These are phyloP conservation scores for Helicoverpa zea DNA, from an alignment of 1,140 invertebrate genomes.

Conservation along the genomic window DNA sequence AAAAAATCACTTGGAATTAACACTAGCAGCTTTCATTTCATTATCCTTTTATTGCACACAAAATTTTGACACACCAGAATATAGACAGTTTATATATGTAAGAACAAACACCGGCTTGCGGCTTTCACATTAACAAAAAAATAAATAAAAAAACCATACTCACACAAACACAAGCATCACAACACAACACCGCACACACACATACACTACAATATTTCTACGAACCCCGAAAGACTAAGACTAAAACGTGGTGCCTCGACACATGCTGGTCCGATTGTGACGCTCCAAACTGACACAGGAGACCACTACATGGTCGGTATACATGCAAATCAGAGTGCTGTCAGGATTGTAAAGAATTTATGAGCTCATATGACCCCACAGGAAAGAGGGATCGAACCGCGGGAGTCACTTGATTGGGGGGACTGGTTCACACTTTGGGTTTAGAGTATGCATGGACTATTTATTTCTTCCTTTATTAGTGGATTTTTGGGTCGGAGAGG, in stretches of 20 bases:
- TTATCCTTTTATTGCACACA: neutral
- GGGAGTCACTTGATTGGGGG: conserved; percentile 13
- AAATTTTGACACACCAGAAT: neutral
- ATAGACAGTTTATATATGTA: neutral
- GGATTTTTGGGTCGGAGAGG: neutral
- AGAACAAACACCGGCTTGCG: no score
- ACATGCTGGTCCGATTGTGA: conserved; percentile 76
- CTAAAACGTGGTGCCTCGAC: conserved; percentile 69
- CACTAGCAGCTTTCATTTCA: no score
- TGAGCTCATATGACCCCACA: conserved; percentile 60
- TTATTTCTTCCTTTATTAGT: conserved; percentile 27
- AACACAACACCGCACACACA: conserved; percentile 49
- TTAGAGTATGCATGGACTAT: neutral
- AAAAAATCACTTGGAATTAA: no score
- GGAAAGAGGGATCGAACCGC: conserved; percentile 58
- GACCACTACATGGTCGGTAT: conserved; percentile 63
- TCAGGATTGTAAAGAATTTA: conserved; percentile 70
- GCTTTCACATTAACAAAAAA: conserved; percentile 51
- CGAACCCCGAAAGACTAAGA: conserved; percentile 63
- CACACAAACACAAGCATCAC: conserved; percentile 58
- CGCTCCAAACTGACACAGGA: conserved; percentile 58
- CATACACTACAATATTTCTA: conserved; percentile 53
- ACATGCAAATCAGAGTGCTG: conserved; percentile 69
- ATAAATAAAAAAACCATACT: conserved; percentile 37
- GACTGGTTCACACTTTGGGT: conserved; percentile 20